Percentiles rank a stretch among this genome's conserved stretches.
Evolutionary conservation across 92 coral and sea anemone genomes (phyloP).

Genomic region (Palythoa grandis): DNA sequence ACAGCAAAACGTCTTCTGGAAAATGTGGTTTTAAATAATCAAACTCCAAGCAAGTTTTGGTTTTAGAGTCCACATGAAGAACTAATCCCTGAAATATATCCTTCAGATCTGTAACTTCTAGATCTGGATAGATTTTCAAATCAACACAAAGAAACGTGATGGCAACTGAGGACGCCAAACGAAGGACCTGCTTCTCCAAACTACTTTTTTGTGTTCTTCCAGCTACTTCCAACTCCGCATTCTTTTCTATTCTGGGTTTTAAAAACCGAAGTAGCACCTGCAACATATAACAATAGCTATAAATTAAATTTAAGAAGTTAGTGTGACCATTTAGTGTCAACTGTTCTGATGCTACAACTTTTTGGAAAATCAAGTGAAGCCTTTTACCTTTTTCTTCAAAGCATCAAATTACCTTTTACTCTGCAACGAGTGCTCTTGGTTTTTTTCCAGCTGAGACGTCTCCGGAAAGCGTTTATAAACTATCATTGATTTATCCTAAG

Average conservation of each 20-base stretch:
- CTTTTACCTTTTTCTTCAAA: too few relatives aligned
- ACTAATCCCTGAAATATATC: neutral
- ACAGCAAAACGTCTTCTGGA: neutral
- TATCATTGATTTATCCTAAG: too few relatives aligned
- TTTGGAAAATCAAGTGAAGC: too few relatives aligned
- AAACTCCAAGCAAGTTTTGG: neutral
- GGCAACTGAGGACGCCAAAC: constrained; percentile 21
- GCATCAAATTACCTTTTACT: too few relatives aligned
- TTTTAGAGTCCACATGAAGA: constrained; percentile 3
- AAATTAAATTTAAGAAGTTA: too few relatives aligned
- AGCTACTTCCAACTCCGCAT: constrained; percentile 21
- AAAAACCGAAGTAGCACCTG: neutral
- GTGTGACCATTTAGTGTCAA: too few relatives aligned
- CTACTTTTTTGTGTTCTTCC: neutral
- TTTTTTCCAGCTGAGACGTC: too few relatives aligned
- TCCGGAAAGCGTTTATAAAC: too few relatives aligned
- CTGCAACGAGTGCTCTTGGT: too few relatives aligned
- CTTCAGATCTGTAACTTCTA: neutral
- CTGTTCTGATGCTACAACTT: too few relatives aligned
- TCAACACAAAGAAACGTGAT: constrained; percentile 4
- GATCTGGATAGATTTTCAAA: neutral
- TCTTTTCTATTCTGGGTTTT: neutral
- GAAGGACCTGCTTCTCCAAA: constrained; percentile 1
- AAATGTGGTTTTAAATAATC: neutral
- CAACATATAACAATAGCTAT: too few relatives aligned